phyloP scores from a whole-genome alignment of 2,888 invertebrate genomes.

The Pristionchus maxplancki region DNA sequence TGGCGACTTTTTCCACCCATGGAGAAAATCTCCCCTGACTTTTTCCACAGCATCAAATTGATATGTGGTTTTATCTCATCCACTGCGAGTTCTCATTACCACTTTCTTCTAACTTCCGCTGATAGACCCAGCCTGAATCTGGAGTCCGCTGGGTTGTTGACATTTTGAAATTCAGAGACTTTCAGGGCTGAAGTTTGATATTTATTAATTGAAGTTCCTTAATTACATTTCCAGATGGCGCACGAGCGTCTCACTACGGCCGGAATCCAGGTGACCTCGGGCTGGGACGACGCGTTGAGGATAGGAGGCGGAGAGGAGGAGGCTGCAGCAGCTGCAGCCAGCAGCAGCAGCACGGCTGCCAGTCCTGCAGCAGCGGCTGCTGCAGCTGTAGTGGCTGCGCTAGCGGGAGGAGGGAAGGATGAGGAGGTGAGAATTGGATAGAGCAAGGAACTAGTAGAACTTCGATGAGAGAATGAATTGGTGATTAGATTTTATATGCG shows the following conservation, averaged over 20 bases:
- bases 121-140: too few relatives aligned
- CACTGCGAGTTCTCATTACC: too few relatives aligned
- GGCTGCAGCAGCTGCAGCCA: background rate
- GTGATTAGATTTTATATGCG: background rate
- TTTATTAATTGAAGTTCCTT: background rate
- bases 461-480: background rate
- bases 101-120: too few relatives aligned
- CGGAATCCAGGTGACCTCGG: slow-evolving; percentile 68
- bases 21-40: too few relatives aligned
- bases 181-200: background rate
- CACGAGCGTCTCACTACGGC: slow-evolving; percentile 72
- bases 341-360: background rate
- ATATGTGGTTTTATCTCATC: too few relatives aligned
- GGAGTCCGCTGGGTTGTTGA: too few relatives aligned
- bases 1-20: too few relatives aligned
- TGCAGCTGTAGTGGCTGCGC: background rate
- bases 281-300: slow-evolving; percentile 70
- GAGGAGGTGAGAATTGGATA: background rate
- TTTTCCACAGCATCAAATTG: too few relatives aligned
- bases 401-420: background rate
- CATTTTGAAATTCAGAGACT: too few relatives aligned
- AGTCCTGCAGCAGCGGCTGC: background rate
- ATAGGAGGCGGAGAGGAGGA: slow-evolving; percentile 25
- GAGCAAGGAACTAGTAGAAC: background rate
- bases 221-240: slow-evolving; percentile 60